Conservation (phyloP, 35 echinoderm and acorn worm species). For the Hemicentrotus pulcherrimus region DNA sequence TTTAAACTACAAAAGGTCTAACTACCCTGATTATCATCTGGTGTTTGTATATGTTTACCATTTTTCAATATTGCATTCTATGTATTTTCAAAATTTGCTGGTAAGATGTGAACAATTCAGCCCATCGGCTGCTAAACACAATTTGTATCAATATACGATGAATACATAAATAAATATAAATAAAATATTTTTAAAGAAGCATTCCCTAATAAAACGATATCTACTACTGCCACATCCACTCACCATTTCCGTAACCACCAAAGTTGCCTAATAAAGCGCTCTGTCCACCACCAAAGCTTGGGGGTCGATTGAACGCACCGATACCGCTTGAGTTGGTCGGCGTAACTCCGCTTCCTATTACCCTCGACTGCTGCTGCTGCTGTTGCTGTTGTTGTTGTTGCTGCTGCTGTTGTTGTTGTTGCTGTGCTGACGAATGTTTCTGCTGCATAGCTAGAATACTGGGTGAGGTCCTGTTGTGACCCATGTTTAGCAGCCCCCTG, state of each 20-base stretch:
- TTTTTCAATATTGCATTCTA: too few relatives aligned
- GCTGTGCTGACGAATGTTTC: slow-evolving; percentile 50
- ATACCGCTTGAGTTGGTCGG: slow-evolving; percentile 33
- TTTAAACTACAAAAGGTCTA: too few relatives aligned
- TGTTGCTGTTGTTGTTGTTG: neutral
- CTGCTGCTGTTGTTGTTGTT: neutral
- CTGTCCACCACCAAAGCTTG: slow-evolving; percentile 30
- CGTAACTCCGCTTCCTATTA: slow-evolving; percentile 33
- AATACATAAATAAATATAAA: too few relatives aligned
- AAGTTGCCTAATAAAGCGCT: slow-evolving; percentile 41
- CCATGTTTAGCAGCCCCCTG: slow-evolving; percentile 34
- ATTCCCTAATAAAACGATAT: too few relatives aligned
- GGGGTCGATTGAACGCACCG: slow-evolving; percentile 16
- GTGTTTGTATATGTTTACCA: too few relatives aligned
- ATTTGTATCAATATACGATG: too few relatives aligned
- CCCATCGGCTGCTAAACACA: too few relatives aligned
- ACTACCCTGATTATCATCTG: too few relatives aligned
- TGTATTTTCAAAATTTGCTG: too few relatives aligned
- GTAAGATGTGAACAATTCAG: too few relatives aligned
- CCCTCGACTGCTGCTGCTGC: slow-evolving; percentile 20
- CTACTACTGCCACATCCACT: neutral
- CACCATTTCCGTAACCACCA: slow-evolving; percentile 47
- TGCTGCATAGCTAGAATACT: slow-evolving; percentile 86
- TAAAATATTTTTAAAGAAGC: too few relatives aligned
- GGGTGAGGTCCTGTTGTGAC: slow-evolving; percentile 70